A percentile compares a stretch with the other conserved stretches of the same genome.
Conservation (phyloP, 2,888 invertebrate genomes). For the Arctia plantaginis region DNA sequence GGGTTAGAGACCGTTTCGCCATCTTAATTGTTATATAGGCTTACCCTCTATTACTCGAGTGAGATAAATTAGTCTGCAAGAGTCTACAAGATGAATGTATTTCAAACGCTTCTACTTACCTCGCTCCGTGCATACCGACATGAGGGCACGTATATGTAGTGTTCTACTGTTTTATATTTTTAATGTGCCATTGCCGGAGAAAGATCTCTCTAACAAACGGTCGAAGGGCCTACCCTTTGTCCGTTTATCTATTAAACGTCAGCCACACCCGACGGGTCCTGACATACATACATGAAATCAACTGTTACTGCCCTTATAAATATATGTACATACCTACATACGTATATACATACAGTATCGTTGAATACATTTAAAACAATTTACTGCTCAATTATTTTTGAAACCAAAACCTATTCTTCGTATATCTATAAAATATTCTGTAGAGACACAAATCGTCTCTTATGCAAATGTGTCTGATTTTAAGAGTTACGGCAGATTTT, state of each 20-base stretch:
- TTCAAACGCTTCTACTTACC: neutral
- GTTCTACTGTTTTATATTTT: slow-evolving; percentile 5
- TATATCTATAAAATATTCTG: neutral
- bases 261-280: slow-evolving; percentile 11
- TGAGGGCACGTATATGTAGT: neutral
- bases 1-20: neutral
- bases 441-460: neutral
- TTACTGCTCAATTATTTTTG: neutral
- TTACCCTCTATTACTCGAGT: neutral
- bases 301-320: slow-evolving; percentile 9
- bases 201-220: slow-evolving; percentile 11
- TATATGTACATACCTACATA: neutral
- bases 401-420: neutral
- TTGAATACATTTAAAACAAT: neutral
- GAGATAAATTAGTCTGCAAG: neutral
- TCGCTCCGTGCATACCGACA: neutral
- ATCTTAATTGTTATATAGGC: neutral
- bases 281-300: slow-evolving; percentile 13
- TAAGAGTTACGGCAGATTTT: neutral
- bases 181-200: slow-evolving; percentile 6
- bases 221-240: slow-evolving; percentile 35
- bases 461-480: neutral
- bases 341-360: no score
- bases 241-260: slow-evolving; percentile 35
- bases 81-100: neutral